phyloP scores from a whole-genome alignment of 1,140 invertebrate species.

The Pseudomyrmex pallidus region DNA sequence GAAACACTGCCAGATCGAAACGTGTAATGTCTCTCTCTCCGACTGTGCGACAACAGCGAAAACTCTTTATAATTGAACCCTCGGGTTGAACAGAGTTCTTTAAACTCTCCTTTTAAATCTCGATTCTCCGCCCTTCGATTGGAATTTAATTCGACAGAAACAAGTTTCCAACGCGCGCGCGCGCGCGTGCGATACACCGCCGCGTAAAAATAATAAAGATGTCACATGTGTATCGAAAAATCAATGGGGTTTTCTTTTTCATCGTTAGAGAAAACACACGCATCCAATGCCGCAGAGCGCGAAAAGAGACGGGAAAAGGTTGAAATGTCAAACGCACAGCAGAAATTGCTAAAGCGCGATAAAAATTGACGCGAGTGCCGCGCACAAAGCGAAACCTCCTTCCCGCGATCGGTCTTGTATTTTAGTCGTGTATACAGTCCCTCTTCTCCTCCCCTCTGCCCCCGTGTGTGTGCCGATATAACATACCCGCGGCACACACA shows the following conservation, averaged over 20 bases:
- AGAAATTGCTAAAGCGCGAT: neutral
- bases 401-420: neutral
- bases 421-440: neutral
- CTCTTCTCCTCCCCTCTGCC: neutral
- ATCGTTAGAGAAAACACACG: neutral
- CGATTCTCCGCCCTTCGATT: too few relatives aligned
- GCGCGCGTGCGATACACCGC: too few relatives aligned
- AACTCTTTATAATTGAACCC: neutral
- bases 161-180: too few relatives aligned
- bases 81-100: too few relatives aligned
- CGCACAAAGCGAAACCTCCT: slow-evolving; percentile 12
- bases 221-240: too few relatives aligned
- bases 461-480: neutral
- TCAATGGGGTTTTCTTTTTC: neutral
- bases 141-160: too few relatives aligned
- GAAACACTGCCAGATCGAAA: slow-evolving; percentile 1
- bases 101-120: too few relatives aligned
- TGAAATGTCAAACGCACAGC: neutral
- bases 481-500: neutral
- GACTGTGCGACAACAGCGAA: neutral
- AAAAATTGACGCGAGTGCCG: slow-evolving; percentile 21
- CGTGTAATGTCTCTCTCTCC: neutral
- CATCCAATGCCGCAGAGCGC: neutral
- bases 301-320: neutral
- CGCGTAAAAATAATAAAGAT: too few relatives aligned